phyloP scores from a whole-genome alignment of 2,888 invertebrate genomes.

The Aporophyla nigra region DNA sequence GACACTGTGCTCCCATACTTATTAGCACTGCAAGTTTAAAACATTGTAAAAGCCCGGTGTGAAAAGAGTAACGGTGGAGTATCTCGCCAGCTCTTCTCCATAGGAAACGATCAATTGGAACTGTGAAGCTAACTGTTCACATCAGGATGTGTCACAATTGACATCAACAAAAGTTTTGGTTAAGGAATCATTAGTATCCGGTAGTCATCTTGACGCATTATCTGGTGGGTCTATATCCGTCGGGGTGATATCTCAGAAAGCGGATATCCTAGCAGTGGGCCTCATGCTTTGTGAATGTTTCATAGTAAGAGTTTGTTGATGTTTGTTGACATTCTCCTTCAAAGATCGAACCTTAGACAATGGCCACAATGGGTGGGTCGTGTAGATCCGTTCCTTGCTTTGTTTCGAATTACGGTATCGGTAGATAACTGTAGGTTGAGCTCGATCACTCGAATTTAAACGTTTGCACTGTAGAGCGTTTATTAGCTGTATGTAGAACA shows the following conservation, averaged over 20 bases:
- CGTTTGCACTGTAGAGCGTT: conserved; percentile 1
- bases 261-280: not conserved
- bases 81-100: not conserved
- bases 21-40: not conserved
- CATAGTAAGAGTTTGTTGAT: conserved; percentile 3
- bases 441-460: not conserved
- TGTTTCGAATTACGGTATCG: not conserved
- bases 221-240: no score
- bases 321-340: not conserved
- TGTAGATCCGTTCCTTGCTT: not conserved
- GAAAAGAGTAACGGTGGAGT: not conserved
- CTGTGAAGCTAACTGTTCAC: not conserved
- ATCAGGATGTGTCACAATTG: conserved; percentile 19
- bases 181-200: conserved; percentile 12
- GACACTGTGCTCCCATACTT: not conserved
- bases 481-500: not conserved
- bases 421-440: conserved; percentile 12
- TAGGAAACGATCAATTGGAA: no score
- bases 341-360: conserved; percentile 25
- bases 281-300: not conserved
- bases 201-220: not conserved
- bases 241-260: not conserved
- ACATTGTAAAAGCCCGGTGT: not conserved
- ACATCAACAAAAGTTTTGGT: conserved; percentile 5
- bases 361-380: conserved; percentile 34